phyloP scores from a whole-genome alignment of 2,797 vertebrate genomes.

The Crocodylus rhombifer region DNA sequence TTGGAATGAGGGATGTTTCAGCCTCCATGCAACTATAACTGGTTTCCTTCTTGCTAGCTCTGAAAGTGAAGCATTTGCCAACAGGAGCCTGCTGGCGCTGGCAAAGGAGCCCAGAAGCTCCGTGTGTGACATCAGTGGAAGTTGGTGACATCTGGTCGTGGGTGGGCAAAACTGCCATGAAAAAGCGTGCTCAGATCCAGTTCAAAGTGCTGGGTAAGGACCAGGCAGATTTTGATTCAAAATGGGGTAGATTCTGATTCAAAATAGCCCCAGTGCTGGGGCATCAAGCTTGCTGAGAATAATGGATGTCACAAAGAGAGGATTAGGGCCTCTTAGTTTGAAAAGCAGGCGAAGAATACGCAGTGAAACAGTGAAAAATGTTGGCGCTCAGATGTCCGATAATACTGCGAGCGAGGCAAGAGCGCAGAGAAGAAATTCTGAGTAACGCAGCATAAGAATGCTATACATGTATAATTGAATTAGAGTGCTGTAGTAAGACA shows the following conservation, averaged over 20 bases:
- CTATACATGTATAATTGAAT: neutral
- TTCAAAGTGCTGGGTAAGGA: constrained; percentile 10
- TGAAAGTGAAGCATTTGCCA: neutral
- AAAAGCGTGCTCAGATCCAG: neutral
- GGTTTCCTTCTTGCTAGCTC: neutral
- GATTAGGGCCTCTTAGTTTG: constrained; percentile 18
- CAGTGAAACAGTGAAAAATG: neutral
- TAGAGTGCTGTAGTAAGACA: neutral
- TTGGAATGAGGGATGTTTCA: neutral
- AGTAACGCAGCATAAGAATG: constrained; percentile 1
- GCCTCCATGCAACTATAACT: neutral
- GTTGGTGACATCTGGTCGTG: constrained; percentile 25
- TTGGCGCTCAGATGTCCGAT: constrained; percentile 9
- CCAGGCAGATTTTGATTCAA: constrained; percentile 8
- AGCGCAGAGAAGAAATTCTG: neutral
- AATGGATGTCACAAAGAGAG: constrained; percentile 32
- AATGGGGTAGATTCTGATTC: neutral
- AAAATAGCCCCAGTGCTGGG: constrained; percentile 33
- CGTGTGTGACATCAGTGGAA: neutral
- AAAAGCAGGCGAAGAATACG: neutral
- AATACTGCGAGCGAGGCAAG: neutral
- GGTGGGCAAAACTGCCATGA: neutral
- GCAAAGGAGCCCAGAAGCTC: neutral
- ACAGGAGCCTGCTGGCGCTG: neutral
- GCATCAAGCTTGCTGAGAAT: constrained; percentile 1